Base-by-base conservation (phyloP, 2,113 vertebrate genomes). In the Sinosuthora webbiana region DNA sequence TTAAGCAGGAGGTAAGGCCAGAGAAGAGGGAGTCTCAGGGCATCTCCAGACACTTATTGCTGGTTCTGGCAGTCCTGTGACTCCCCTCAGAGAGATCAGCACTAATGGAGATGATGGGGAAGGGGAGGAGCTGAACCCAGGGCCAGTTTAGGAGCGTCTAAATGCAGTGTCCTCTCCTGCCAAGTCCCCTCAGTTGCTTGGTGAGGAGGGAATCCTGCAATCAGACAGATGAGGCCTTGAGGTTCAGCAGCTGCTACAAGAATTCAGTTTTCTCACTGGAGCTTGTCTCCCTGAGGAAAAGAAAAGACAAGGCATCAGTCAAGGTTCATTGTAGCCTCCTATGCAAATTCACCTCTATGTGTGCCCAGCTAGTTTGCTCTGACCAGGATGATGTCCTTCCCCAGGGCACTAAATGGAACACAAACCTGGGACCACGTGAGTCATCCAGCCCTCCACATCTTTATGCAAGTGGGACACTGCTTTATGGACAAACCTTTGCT, bases 221-320 rank as follows among this genome's bases (percentile, higher is more conserved):
- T 89, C 94, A 96, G 96, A 94, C 59, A 50, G 87, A 89, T 31
- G 82, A 96, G 92, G 97, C 96, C 96, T 94, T 95, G 97, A 96
- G 96, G 93, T 94, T 91, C 89, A 95, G 97, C 90, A 77, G 14
- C 65, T 97, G 97, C 97, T 98, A 98, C 97, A 98, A 98, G 93
- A 97, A 98, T 92, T 98, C 97, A 89, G 97, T 75, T 95, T 98
- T 97, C 80, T 97, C 97, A 90, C 98, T 98, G 95, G 98, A 97
- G 73, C 91, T 96, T 93, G 94, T 96, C 74, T 98, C 96, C 85
- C 98, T 98, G 87, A 41, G 84, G n/a, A 95, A 95, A 96, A 97
- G 62, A 94, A 74, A 96, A 93, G 75, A 90, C 39, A 95, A 84
- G n/a, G 33, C 35, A 68, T 92, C 42, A 94, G 71, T 82, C 77